phyloP scores from a whole-genome alignment of 1,140 invertebrate genomes.

The Hylyphantes graminicola region DNA sequence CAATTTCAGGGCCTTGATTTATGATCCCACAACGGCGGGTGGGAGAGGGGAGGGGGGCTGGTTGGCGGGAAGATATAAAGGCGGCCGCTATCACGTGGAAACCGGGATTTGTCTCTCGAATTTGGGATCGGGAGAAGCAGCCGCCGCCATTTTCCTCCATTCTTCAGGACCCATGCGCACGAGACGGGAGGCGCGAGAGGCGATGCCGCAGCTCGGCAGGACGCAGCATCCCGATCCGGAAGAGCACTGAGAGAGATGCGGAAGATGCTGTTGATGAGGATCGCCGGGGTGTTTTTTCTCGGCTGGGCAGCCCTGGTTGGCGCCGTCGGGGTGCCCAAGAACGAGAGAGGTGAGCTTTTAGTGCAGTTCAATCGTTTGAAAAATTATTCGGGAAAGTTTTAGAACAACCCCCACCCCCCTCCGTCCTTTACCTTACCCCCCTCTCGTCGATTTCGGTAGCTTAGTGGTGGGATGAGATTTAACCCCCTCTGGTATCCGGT shows the following conservation, averaged over 20 bases:
- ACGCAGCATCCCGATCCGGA: conserved; percentile 8
- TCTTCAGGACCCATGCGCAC: conserved; percentile 32
- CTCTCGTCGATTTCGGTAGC: no score
- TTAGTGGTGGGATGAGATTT: no score
- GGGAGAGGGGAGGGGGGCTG: background rate
- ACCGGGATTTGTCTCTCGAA: background rate
- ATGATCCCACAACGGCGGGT: conserved; percentile 12
- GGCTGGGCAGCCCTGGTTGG: conserved; percentile 24
- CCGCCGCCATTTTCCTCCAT: conserved; percentile 30
- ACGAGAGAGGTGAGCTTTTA: conserved; percentile 39
- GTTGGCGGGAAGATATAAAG: conserved; percentile 33
- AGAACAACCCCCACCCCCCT: no score
- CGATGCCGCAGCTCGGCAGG: conserved; percentile 19
- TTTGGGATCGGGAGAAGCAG: background rate
- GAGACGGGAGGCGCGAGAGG: conserved; percentile 32
- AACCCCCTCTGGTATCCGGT: no score
- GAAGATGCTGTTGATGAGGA: background rate
- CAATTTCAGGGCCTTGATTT: conserved; percentile 37
- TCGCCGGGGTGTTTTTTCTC: conserved; percentile 8
- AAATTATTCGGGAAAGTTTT: no score
- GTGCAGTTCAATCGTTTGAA: background rate
- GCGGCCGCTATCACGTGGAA: conserved; percentile 26
- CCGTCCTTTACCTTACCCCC: no score
- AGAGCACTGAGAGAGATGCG: background rate
- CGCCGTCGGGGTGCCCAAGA: conserved; percentile 49